A percentile compares a stretch with the other conserved stretches of the same genome.
These are phyloP conservation scores for Drosophila kohkoa DNA, from an alignment of 1,140 invertebrate genomes.

Conservation along the genomic window DNA sequence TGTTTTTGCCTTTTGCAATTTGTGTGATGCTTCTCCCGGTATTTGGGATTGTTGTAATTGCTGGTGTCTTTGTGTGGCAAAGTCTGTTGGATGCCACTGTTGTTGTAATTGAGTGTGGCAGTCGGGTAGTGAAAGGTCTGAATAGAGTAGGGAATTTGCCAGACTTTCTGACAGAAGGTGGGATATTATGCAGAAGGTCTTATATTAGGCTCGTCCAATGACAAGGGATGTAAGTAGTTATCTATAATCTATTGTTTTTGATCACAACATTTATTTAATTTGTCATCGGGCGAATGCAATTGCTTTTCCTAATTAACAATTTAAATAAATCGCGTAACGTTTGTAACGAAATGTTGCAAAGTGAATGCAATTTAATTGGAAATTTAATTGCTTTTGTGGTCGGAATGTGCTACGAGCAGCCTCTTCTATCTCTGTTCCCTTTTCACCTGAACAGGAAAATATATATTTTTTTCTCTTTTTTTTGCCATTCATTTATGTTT, in stretches of 20 bases:
- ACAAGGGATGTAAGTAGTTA: background rate
- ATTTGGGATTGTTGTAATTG: slow-evolving; percentile 50
- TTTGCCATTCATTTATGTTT: slow-evolving; percentile 47
- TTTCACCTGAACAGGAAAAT: slow-evolving; percentile 34
- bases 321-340: slow-evolving; percentile 79
- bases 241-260: slow-evolving; percentile 3
- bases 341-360: slow-evolving; percentile 74
- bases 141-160: background rate
- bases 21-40: slow-evolving; percentile 4
- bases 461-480: slow-evolving; percentile 4
- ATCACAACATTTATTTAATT: slow-evolving; percentile 50
- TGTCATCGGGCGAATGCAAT: slow-evolving; percentile 68
- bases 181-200: background rate
- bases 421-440: slow-evolving; percentile 28
- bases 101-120: slow-evolving; percentile 26
- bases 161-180: background rate
- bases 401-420: slow-evolving; percentile 55
- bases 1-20: slow-evolving; percentile 6
- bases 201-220: background rate
- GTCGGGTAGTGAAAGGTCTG: slow-evolving; percentile 17
- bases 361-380: slow-evolving; percentile 84
- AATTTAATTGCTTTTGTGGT: slow-evolving; percentile 84
- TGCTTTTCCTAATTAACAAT: slow-evolving; percentile 84
- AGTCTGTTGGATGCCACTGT: slow-evolving; percentile 22
- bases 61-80: slow-evolving; percentile 46